Percentiles rank a stretch among this genome's conserved stretches.
phyloP scores from a whole-genome alignment of 1,140 invertebrate genomes.

The Zaprionus inermis region DNA sequence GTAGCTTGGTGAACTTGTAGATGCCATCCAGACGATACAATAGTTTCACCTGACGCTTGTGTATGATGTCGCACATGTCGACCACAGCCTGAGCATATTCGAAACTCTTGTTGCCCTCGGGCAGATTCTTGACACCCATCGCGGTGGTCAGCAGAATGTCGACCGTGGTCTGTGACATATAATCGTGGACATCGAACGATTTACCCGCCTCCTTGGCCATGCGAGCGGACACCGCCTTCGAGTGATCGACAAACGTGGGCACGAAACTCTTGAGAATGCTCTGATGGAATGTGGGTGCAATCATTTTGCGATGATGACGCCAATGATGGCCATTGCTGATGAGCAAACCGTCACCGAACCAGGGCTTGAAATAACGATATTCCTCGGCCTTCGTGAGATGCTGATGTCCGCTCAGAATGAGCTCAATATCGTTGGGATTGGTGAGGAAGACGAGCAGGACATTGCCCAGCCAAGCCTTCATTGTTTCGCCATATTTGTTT shows the following conservation, averaged over 20 bases:
- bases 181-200: slow-evolving; percentile 92
- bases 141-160: slow-evolving; percentile 94
- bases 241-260: slow-evolving; percentile 93
- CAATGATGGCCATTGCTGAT: slow-evolving; percentile 94
- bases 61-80: slow-evolving; percentile 90
- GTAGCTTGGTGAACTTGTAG: slow-evolving; percentile 87
- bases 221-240: slow-evolving; percentile 88
- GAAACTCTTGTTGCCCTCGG: slow-evolving; percentile 87
- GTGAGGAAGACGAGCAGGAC: slow-evolving; percentile 87
- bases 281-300: slow-evolving; percentile 97
- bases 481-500: slow-evolving; percentile 86
- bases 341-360: slow-evolving; percentile 94
- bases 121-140: slow-evolving; percentile 88
- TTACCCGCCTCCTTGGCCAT: slow-evolving; percentile 88
- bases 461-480: slow-evolving; percentile 87
- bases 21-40: slow-evolving; percentile 86
- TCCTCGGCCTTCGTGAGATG: slow-evolving; percentile 93
- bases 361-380: slow-evolving; percentile 94
- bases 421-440: slow-evolving; percentile 89
- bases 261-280: slow-evolving; percentile 96
- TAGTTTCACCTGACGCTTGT: slow-evolving; percentile 88
- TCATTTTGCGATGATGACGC: slow-evolving; percentile 92
- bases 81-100: slow-evolving; percentile 90
- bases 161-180: slow-evolving; percentile 92
- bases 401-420: slow-evolving; percentile 88